Evolutionary conservation across 1,140 invertebrate species (phyloP).

Genomic region (Ericerus pela): DNA sequence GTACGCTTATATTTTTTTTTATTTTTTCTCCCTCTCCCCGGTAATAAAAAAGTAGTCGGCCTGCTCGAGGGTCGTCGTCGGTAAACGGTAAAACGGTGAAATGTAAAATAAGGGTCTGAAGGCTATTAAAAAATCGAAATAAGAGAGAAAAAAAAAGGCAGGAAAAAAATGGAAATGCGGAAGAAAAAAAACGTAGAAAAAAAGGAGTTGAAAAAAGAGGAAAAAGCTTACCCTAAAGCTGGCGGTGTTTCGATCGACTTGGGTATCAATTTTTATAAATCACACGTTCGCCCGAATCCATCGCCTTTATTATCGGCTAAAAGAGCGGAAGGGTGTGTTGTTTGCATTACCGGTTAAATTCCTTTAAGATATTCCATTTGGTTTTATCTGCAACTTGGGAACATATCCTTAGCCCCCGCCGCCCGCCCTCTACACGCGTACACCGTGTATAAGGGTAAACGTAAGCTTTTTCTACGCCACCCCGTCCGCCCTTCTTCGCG

Average conservation of each 20-base stretch:
- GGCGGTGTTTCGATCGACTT: conserved; percentile 8
- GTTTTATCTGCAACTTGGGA: conserved; percentile 12
- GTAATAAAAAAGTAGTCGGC: conserved; percentile 10
- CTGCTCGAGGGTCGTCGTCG: conserved; percentile 8
- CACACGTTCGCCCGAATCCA: conserved; percentile 11
- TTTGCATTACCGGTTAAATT: conserved; percentile 12
- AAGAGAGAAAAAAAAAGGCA: too few relatives aligned
- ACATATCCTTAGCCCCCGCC: too few relatives aligned
- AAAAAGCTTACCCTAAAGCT: conserved; percentile 11
- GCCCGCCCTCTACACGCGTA: too few relatives aligned
- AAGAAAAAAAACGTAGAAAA: too few relatives aligned
- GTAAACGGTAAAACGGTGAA: conserved; percentile 9
- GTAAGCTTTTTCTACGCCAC: conserved; percentile 8
- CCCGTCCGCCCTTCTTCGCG: too few relatives aligned
- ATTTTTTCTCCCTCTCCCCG: too few relatives aligned
- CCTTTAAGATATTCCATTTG: conserved; percentile 12
- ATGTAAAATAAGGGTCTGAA: conserved; percentile 8
- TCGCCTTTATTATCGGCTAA: conserved; percentile 10
- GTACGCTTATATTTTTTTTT: too few relatives aligned
- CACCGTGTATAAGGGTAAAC: background rate
- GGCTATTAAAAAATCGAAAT: conserved; percentile 11
- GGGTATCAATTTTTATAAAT: conserved; percentile 11
- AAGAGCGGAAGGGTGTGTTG: conserved; percentile 10
- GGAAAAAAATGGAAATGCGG: too few relatives aligned
- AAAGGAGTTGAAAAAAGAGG: too few relatives aligned